These are phyloP conservation scores for Monopis laevigella DNA, from an alignment of 2,888 invertebrate species.

Conservation along the genomic window DNA sequence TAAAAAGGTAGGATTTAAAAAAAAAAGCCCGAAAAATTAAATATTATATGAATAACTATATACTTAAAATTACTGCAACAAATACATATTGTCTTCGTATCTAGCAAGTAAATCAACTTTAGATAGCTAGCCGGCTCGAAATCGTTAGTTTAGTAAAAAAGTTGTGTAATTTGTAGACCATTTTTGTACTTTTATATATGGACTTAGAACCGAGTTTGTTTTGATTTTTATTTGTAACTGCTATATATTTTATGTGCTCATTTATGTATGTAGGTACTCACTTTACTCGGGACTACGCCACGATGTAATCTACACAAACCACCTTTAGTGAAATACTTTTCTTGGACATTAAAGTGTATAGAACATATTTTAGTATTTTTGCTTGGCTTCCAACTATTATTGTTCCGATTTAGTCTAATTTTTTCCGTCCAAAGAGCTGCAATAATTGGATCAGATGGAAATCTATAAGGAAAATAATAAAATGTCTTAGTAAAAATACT, in stretches of 20 bases:
- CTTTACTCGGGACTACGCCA: neutral
- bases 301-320: neutral
- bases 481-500: neutral
- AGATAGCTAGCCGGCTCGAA: too few relatives aligned
- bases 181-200: slow-evolving; percentile 2
- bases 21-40: too few relatives aligned
- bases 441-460: neutral
- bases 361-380: neutral
- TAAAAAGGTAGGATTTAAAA: too few relatives aligned
- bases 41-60: too few relatives aligned
- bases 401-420: neutral
- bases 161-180: too few relatives aligned
- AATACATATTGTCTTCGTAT: too few relatives aligned
- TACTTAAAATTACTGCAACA: too few relatives aligned
- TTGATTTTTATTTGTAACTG: too few relatives aligned
- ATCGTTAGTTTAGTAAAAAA: too few relatives aligned
- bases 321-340: neutral
- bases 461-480: neutral
- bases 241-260: too few relatives aligned
- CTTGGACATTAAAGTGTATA: neutral
- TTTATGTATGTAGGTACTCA: too few relatives aligned
- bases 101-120: too few relatives aligned
- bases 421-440: neutral
- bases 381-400: neutral
- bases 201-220: slow-evolving; percentile 5